Conservation (phyloP, 2,113 vertebrate species). For the Tragelaphus strepsiceros region DNA sequence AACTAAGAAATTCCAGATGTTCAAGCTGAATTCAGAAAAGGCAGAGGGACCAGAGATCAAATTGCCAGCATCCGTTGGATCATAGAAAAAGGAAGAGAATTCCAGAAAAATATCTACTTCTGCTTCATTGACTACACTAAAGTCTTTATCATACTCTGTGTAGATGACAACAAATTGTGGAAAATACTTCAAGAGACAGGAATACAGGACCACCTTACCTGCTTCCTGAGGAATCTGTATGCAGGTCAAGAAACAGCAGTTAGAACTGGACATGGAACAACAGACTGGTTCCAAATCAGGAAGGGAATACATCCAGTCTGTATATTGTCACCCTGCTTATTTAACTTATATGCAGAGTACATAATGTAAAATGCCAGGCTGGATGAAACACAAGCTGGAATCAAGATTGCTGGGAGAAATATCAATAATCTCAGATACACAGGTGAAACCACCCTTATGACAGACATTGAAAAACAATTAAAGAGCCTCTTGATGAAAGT, state of each 20-base stretch:
- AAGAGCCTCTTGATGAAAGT: not conserved
- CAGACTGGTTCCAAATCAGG: not conserved
- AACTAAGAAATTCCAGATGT: not conserved
- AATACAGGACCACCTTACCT: not conserved
- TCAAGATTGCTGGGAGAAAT: not conserved
- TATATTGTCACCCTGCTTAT: not conserved
- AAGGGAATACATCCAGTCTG: not conserved
- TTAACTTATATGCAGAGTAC: not conserved
- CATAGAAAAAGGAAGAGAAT: not conserved
- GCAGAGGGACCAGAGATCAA: too few species aligned
- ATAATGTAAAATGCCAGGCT: not conserved
- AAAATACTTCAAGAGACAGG: not conserved
- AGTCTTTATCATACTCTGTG: not conserved
- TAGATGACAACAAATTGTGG: not conserved
- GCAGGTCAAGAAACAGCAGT: not conserved
- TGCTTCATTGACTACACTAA: not conserved
- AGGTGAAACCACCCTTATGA: not conserved
- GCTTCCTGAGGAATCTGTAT: not conserved
- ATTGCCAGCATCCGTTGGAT: too few species aligned
- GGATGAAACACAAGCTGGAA: not conserved
- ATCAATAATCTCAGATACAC: not conserved
- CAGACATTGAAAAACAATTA: not conserved
- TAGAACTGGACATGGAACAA: not conserved
- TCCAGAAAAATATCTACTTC: not conserved
- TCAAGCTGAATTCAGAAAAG: not conserved